Evolutionary conservation across 1,140 invertebrate species (phyloP).

Genomic region (Acromyrmex heyeri): DNA sequence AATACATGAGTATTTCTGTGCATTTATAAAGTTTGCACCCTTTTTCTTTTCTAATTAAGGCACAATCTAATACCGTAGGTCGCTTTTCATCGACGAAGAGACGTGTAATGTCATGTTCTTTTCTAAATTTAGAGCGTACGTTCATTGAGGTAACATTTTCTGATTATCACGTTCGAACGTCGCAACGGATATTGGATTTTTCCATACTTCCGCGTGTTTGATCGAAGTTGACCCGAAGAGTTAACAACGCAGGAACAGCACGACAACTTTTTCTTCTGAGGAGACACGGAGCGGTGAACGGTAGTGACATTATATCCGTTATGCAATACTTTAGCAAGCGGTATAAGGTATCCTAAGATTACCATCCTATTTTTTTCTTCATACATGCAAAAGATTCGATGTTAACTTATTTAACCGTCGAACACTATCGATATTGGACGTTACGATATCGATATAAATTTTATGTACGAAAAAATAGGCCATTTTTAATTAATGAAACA

Average conservation of each 20-base stretch:
- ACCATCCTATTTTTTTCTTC: background rate
- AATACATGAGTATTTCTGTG: slow-evolving; percentile 6
- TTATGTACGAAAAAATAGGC: no score
- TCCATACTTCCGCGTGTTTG: slow-evolving; percentile 58
- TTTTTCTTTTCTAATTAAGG: slow-evolving; percentile 49
- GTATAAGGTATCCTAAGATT: background rate
- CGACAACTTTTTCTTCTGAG: slow-evolving; percentile 35
- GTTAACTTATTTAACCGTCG: background rate
- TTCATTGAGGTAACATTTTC: slow-evolving; percentile 57
- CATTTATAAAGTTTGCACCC: slow-evolving; percentile 24
- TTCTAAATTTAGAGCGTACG: slow-evolving; percentile 53
- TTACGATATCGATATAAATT: no score
- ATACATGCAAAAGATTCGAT: background rate
- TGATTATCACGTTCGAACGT: slow-evolving; percentile 53
- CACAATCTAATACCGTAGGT: slow-evolving; percentile 37
- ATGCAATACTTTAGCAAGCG: slow-evolving; percentile 18
- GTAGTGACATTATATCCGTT: slow-evolving; percentile 22
- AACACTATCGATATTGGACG: no score
- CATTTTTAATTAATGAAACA: no score
- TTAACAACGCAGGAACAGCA: slow-evolving; percentile 38
- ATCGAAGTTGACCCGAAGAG: slow-evolving; percentile 60
- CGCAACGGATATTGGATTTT: slow-evolving; percentile 61
- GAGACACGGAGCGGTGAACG: slow-evolving; percentile 28
- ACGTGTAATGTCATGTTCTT: slow-evolving; percentile 41
- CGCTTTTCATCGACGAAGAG: slow-evolving; percentile 12